Base-by-base conservation (phyloP, 2,888 invertebrate genomes). In the Lycophotia porphyrea region DNA sequence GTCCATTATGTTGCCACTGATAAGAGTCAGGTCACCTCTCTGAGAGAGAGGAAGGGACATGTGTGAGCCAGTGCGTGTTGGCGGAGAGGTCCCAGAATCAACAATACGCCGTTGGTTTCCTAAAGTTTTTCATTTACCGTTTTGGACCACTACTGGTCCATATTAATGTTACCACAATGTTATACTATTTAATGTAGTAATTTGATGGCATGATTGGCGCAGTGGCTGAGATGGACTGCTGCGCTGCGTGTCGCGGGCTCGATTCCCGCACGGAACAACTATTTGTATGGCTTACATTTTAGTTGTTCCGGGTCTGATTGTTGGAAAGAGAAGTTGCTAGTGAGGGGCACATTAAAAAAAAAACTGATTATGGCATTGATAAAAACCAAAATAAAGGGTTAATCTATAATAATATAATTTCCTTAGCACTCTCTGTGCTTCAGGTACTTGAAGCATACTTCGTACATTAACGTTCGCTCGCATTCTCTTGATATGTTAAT, bases 401-500 rank as follows among this genome's bases (percentile, higher is more conserved):
- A 55, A 27, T 18, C 15, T 55, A 58, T 8, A 31, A 31, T 4
- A 9, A 58, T 1, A 21, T 9, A 5, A 21, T n/a, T 63, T 39
- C 1, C 44, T 72, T 60, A 64, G 9, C 42, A 34, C n/a, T 71
- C 31, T 13, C 18, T 42, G 71, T 77, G 44, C 0, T 27, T 2
- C 49, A 5, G 68, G 34, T 13, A 49, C 63, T 65, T 24, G 44
- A 73, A 68, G 52, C 58, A 47, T 64, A 65, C 64, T 88, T 84
- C 82, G 67, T 65, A 82, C 81, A 68, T 85, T 65, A 71, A 82
- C 52, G 80, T 84, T 80, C 74, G 39, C 80, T 84, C 86, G 90
- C 89, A 88, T 90, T 91, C 94, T 93, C 94, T 94, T 94, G 94
- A 95, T 95, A 95, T 95, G 95, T 94, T 95, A 96, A 96, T 95